Evolutionary conservation across 2,888 invertebrate species (phyloP).

Genomic region (Sialis lutaria): DNA sequence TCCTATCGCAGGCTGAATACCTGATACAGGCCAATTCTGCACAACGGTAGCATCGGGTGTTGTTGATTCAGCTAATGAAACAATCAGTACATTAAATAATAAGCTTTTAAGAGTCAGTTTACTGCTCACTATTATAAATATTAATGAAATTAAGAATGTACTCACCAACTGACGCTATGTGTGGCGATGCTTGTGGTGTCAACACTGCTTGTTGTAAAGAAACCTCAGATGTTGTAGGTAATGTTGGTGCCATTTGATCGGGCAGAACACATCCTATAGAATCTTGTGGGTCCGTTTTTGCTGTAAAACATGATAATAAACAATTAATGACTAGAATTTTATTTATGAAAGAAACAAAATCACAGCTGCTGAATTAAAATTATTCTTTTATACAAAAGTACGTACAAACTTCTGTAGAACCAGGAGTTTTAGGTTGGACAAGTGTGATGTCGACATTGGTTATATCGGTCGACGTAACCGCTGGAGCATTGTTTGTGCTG

Average conservation of each 20-base stretch:
- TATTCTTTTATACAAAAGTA: background rate
- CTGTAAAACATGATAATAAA: background rate
- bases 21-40: slow-evolving; percentile 1
- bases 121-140: too few species aligned
- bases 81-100: too few species aligned
- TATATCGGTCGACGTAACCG: background rate
- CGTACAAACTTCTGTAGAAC: background rate
- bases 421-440: background rate
- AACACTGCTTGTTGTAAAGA: background rate
- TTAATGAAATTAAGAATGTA: background rate
- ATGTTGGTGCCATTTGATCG: background rate
- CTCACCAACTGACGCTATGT: background rate
- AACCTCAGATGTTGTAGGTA: background rate
- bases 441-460: background rate
- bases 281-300: background rate
- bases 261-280: background rate
- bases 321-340: background rate
- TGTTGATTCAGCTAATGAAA: too few species aligned
- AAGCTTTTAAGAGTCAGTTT: too few species aligned
- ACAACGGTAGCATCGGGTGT: background rate
- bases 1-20: slow-evolving; percentile 2
- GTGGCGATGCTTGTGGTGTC: background rate
- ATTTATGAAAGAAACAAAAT: too few species aligned
- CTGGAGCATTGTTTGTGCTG: background rate
- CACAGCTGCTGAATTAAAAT: too few species aligned